Evolutionary conservation across 92 coral and sea anemone genomes (phyloP).

Genomic region (Actinostola sp.): DNA sequence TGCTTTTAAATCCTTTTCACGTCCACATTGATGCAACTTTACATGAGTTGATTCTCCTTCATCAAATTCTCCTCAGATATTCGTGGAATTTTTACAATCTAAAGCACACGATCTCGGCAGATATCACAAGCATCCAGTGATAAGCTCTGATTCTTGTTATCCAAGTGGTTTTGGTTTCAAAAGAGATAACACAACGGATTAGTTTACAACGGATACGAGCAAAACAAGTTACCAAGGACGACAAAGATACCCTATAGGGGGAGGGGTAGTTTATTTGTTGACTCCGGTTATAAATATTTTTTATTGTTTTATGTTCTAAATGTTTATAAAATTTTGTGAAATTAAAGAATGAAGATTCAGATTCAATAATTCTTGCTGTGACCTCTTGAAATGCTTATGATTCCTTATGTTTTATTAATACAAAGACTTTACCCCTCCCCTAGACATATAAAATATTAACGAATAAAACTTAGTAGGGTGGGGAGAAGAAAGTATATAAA

Average conservation of each 20-base stretch:
- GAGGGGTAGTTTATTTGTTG: background rate
- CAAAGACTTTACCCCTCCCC: background rate
- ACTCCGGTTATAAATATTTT: background rate
- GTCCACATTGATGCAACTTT: too few species aligned
- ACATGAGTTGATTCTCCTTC: too few species aligned
- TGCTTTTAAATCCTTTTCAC: too few species aligned
- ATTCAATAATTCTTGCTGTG: background rate
- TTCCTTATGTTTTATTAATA: background rate
- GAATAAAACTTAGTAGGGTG: too few species aligned
- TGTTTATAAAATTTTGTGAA: background rate
- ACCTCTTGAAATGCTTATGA: background rate
- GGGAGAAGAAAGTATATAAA: too few species aligned
- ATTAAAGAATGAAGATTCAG: background rate
- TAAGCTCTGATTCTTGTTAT: background rate
- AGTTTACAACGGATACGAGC: conserved; percentile 6
- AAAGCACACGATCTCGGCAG: too few species aligned
- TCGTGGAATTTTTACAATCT: too few species aligned
- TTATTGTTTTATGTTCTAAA: background rate
- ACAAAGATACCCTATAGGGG: conserved; percentile 8
- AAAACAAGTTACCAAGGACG: conserved; percentile 23
- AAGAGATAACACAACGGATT: background rate
- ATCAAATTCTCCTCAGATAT: too few species aligned
- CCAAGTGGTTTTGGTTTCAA: background rate
- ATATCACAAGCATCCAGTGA: too few species aligned
- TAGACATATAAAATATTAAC: background rate